phyloP scores from a whole-genome alignment of 2,113 vertebrate species.

The Oostethus manadensis region DNA sequence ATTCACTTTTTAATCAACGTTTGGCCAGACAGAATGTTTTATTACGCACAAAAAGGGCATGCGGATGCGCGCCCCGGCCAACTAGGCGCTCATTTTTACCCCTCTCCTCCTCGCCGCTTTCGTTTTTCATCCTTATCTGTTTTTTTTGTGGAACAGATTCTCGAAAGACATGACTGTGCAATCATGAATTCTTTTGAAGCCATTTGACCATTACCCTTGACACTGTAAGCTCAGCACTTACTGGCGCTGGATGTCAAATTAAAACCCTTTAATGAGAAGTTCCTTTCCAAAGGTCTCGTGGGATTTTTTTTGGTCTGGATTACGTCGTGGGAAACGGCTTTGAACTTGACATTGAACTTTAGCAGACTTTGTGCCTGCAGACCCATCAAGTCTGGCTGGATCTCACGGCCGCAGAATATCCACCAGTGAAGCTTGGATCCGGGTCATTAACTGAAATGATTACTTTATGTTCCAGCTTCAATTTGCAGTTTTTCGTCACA shows the following conservation, averaged over 20 bases:
- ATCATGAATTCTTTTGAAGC: conserved; percentile 66
- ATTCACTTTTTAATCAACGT: conserved; percentile 31
- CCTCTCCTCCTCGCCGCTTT: conserved; percentile 23
- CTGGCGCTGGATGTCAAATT: conserved; percentile 73
- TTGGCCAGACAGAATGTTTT: conserved; percentile 6
- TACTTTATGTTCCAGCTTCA: conserved; percentile 14
- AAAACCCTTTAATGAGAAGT: conserved; percentile 73
- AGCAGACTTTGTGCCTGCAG: conserved; percentile 66
- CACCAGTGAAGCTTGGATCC: conserved; percentile 28
- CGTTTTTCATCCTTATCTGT: conserved; percentile 57
- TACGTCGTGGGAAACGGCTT: conserved; percentile 68
- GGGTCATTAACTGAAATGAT: conserved; percentile 17
- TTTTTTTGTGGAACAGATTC: conserved; percentile 40
- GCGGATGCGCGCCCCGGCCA: conserved; percentile 17
- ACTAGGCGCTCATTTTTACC: conserved; percentile 25
- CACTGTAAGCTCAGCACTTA: conserved; percentile 62
- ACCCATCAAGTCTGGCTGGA: conserved; percentile 52
- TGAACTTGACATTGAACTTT: conserved; percentile 76
- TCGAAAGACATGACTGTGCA: conserved; percentile 49
- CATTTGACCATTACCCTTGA: conserved; percentile 69
- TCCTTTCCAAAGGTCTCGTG: conserved; percentile 61
- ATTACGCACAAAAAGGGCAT: conserved; percentile 5
- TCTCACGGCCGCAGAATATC: conserved; percentile 28
- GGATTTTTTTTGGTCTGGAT: conserved; percentile 73
- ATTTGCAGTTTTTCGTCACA: conserved; percentile 11